A percentile compares a stretch with the other conserved stretches of the same genome.
These are phyloP conservation scores for Clarias laeviceps DNA, from an alignment of 2,797 vertebrate species.

Conservation along the genomic window DNA sequence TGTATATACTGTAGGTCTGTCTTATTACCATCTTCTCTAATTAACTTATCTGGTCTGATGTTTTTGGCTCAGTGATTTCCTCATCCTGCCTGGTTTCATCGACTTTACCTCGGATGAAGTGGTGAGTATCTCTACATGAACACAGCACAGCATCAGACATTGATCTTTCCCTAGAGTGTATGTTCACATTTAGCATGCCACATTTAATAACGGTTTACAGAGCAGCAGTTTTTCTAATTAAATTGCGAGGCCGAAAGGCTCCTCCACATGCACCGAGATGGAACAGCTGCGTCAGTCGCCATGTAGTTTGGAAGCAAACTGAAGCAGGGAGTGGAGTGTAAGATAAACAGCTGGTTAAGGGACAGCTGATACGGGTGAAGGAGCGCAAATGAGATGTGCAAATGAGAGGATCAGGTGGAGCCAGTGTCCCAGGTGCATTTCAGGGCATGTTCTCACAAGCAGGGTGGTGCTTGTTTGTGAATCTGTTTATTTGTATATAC, in stretches of 20 bases:
- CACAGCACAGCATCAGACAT: neutral
- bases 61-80: slow-evolving; percentile 82
- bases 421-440: slow-evolving; percentile 39
- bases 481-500: neutral
- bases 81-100: slow-evolving; percentile 95
- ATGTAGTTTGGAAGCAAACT: slow-evolving; percentile 20
- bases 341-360: slow-evolving; percentile 19
- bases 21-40: neutral
- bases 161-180: neutral
- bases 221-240: slow-evolving; percentile 18
- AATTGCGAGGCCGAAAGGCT: neutral
- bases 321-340: slow-evolving; percentile 8
- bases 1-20: neutral
- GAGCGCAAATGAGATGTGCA: slow-evolving; percentile 16
- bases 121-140: slow-evolving; percentile 74
- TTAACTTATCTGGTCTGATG: slow-evolving; percentile 35
- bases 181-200: slow-evolving; percentile 17
- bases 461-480: slow-evolving; percentile 10
- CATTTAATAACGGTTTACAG: slow-evolving; percentile 26
- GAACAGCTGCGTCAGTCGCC: slow-evolving; percentile 18
- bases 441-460: slow-evolving; percentile 56
- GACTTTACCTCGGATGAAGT: slow-evolving; percentile 94
- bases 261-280: neutral
- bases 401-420: slow-evolving; percentile 38
- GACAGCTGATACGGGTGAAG: slow-evolving; percentile 7